phyloP scores from a whole-genome alignment of 2,888 invertebrate genomes.

The Oligia fasciuncula region DNA sequence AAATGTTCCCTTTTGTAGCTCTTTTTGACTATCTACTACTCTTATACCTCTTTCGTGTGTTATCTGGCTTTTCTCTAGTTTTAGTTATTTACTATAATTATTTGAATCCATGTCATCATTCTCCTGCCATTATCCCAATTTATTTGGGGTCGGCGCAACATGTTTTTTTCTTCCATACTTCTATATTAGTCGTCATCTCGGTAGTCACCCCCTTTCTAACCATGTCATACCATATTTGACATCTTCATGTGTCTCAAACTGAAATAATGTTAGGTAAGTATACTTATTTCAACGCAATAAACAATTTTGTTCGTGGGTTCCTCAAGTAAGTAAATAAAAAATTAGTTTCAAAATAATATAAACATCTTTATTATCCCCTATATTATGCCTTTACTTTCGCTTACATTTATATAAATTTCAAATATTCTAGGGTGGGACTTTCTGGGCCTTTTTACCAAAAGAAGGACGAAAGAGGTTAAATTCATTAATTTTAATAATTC shows the following conservation, averaged over 20 bases:
- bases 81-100: neutral
- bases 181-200: no score
- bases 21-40: neutral
- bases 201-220: no score
- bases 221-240: no score
- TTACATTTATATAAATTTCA: slow-evolving; percentile 74
- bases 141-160: no score
- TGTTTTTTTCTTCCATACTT: no score
- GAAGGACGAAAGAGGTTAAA: slow-evolving; percentile 60
- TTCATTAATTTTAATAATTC: slow-evolving; percentile 63
- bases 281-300: neutral
- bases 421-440: slow-evolving; percentile 84
- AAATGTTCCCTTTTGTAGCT: neutral
- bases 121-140: no score
- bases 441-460: slow-evolving; percentile 75
- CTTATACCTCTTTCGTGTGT: neutral
- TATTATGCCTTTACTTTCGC: slow-evolving; percentile 72
- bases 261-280: neutral
- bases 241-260: neutral
- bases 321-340: slow-evolving; percentile 31
- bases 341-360: slow-evolving; percentile 67
- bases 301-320: neutral
- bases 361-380: slow-evolving; percentile 84
- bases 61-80: neutral
- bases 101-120: neutral